Evolutionary conservation across 2,888 invertebrate genomes (phyloP).

Genomic region (Drosophila putrida): DNA sequence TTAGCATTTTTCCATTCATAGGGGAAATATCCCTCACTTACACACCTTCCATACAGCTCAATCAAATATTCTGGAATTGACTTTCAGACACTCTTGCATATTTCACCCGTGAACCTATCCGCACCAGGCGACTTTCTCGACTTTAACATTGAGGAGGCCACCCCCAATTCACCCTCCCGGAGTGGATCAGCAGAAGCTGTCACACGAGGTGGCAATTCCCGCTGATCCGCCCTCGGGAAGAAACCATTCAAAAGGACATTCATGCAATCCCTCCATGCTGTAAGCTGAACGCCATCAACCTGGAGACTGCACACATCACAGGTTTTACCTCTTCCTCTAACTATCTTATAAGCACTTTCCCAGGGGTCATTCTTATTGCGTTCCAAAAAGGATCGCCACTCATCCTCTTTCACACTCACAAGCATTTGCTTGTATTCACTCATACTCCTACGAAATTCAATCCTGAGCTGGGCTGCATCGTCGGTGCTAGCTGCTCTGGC

Average conservation of each 20-base stretch:
- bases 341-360: slow-evolving; percentile 11
- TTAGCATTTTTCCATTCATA: slow-evolving; percentile 5
- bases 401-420: slow-evolving; percentile 13
- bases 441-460: slow-evolving; percentile 1
- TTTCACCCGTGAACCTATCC: slow-evolving; percentile 9
- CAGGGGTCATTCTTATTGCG: slow-evolving; percentile 16
- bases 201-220: background rate
- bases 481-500: slow-evolving; percentile 4
- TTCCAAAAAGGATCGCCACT: slow-evolving; percentile 8
- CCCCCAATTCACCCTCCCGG: background rate
- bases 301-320: background rate
- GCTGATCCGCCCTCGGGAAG: slow-evolving; percentile 1
- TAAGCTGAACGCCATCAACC: slow-evolving; percentile 2
- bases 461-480: slow-evolving; percentile 8
- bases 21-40: slow-evolving; percentile 3
- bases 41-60: slow-evolving; percentile 5
- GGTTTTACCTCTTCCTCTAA: slow-evolving; percentile 10
- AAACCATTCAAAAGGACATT: slow-evolving; percentile 4
- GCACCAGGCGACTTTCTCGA: slow-evolving; percentile 14
- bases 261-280: slow-evolving; percentile 5
- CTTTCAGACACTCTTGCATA: slow-evolving; percentile 9
- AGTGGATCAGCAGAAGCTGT: background rate
- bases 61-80: slow-evolving; percentile 12
- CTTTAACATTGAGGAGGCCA: slow-evolving; percentile 10
- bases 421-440: slow-evolving; percentile 13